Evolutionary conservation across 2,888 invertebrate genomes (phyloP), one percentile per base, ranked within the genome.

Genomic region (Pycnomerus fuliginosus): DNA sequence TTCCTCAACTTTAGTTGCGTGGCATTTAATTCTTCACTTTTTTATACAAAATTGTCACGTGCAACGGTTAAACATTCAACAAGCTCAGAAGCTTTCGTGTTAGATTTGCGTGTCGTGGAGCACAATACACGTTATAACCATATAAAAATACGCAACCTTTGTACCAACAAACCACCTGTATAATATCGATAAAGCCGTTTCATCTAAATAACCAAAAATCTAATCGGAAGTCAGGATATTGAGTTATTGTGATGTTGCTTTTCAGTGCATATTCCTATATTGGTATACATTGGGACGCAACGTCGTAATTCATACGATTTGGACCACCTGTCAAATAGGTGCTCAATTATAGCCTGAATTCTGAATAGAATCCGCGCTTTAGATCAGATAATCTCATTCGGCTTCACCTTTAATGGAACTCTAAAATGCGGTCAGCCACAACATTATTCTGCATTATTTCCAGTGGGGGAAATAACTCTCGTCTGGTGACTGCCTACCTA

Each of bases 1-100:
- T n/a, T n/a, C 17, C 17, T 27, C 13, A 13, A 16, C 24, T 14
- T 3, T 7, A 10, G 15, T 36, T 36, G 36, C 36, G 36, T 36
- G 36, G 36, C 22, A 16, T 20, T 36, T 36, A 36, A 36, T 36
- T 27, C 25, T 35, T 16, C 36, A 28, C 29, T 36, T 36, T 36
- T 36, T 28, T 12, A 36, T 17, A 17, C 17, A 28, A 39, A 39
- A 38, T 52, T 48, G 53, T 56, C 50, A 53, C 52, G 50, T 52
- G 43, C 48, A 33, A 40, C 48, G 49, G 40, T 50, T 47, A 43
- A 52, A 50, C 50, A 60, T 58, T 60, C 57, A 58, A 58, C 60
- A 54, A 60, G 60, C 57, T 58, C 47, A 29, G 17, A 27, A 38
- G 48, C 43, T 52, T 57, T 55, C 57, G 56, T 58, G 57, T 33